These are phyloP conservation scores for Trichacis sp. DNA, from an alignment of 2,888 invertebrate genomes.

Conservation along the genomic window DNA sequence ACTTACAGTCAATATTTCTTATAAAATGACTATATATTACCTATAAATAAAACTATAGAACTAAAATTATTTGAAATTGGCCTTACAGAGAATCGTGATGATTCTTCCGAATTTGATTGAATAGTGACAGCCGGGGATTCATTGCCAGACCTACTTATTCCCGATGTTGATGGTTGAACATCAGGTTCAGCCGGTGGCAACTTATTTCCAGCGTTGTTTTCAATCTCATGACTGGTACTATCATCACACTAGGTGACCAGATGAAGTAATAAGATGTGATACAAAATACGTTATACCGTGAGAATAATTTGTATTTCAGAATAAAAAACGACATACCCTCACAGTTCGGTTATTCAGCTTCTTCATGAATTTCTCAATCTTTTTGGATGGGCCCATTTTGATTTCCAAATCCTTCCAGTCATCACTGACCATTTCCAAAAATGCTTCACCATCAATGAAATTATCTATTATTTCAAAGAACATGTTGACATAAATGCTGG, in stretches of 20 bases:
- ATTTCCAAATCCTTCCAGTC: slow-evolving; percentile 7
- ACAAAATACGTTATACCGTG: neutral
- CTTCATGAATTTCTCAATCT: slow-evolving; percentile 3
- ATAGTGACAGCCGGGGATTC: too few relatives aligned
- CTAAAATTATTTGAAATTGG: too few relatives aligned
- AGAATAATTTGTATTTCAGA: neutral
- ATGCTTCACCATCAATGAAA: neutral
- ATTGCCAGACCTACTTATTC: too few relatives aligned
- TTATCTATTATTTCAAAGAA: neutral
- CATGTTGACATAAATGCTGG: neutral
- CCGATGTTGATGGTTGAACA: too few relatives aligned
- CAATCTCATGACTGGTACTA: neutral
- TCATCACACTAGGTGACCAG: neutral
- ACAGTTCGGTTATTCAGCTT: neutral
- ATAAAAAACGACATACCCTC: slow-evolving; percentile 1
- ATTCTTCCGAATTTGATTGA: too few relatives aligned
- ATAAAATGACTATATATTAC: too few relatives aligned
- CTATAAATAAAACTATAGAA: too few relatives aligned
- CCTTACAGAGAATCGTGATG: too few relatives aligned
- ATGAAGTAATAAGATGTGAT: too few relatives aligned
- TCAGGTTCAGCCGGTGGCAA: too few relatives aligned
- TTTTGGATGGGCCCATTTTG: slow-evolving; percentile 8
- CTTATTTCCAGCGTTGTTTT: neutral
- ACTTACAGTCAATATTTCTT: slow-evolving; percentile 5
- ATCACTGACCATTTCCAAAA: slow-evolving; percentile 8